phyloP scores from a whole-genome alignment of 1,140 invertebrate genomes.

The Drosophila subpulchrella region DNA sequence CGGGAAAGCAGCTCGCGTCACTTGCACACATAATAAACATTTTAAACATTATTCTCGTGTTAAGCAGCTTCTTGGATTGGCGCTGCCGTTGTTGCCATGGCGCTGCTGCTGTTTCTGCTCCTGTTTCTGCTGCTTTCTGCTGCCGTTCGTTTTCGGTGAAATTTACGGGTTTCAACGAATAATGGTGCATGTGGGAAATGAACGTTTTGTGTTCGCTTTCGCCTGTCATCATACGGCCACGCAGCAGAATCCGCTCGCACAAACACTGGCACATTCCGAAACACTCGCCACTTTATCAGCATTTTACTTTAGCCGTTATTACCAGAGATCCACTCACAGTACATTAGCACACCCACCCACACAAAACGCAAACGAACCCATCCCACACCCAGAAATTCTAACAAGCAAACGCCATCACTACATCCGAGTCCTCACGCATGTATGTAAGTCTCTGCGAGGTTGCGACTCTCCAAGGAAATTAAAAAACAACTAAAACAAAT shows the following conservation, averaged over 20 bases:
- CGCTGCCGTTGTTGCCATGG: conserved; percentile 31
- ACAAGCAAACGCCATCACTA: conserved; percentile 18
- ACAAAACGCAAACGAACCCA: conserved; percentile 5
- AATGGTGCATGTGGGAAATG: conserved; percentile 82
- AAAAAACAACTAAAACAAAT: conserved; percentile 84
- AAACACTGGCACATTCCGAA: conserved; percentile 54
- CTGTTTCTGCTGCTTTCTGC: conserved; percentile 8
- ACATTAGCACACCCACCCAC: conserved; percentile 57
- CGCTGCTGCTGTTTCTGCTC: conserved; percentile 18
- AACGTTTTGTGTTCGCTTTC: conserved; percentile 81
- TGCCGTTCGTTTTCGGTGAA: conserved; percentile 71
- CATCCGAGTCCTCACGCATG: conserved; percentile 40
- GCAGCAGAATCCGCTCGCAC: conserved; percentile 55
- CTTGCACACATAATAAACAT: conserved; percentile 83
- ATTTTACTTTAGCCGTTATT: conserved; percentile 81
- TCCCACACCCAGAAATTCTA: neutral
- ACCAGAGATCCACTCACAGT: conserved; percentile 64
- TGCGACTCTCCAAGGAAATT: conserved; percentile 81
- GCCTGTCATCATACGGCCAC: conserved; percentile 74
- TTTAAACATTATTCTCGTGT: conserved; percentile 83
- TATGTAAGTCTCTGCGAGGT: conserved; percentile 57
- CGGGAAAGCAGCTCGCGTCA: conserved; percentile 56
- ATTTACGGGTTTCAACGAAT: conserved; percentile 82
- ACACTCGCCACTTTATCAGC: conserved; percentile 80
- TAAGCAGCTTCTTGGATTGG: conserved; percentile 75